Evolutionary conservation across 2,113 vertebrate genomes (phyloP), one percentile per base, ranked within the genome.

Genomic region (Platycercus adscitus): DNA sequence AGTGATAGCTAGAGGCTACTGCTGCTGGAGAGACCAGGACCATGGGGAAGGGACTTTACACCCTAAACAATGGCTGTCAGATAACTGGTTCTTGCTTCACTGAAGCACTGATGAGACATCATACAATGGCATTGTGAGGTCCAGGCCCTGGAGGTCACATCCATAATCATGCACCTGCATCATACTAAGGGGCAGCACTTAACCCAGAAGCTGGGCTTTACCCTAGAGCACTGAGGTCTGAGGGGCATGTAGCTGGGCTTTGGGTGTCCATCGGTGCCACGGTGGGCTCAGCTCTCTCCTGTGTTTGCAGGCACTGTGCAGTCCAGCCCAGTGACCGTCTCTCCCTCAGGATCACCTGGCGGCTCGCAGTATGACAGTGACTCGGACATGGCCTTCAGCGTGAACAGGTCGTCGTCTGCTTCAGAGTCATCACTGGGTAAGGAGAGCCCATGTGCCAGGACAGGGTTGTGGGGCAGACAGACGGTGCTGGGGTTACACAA

Each of bases 351-450:
- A 72, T 99, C 99, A 39, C 99, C 99, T 25, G 98, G 98, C 8
- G 99, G 99, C 95, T 99, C 99, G 16, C 98, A 99, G 94, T 99
- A 99, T 0, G 99, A 99, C 97, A 99, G 99, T 3, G 99, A 99
- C 97, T 99, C 99, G 12, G 99, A 99, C 89, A 98, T 99, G 98
- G 99, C 98, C 86, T 99, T 99, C 98, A 99, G 99, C 4, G 99
- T 99, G 96, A 99, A 99, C 98, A 98, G 99, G 95, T 99, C 99
- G 3, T 99, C 99, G 3, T 99, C 99, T 7, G 99, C 99, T 33
- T 99, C 99, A 3, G 99, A 99, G 96, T 99, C 99, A 11, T 99
- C 99, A 5, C 98, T 99, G n/a, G 99, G 99, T 99, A 97, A 98
- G 98, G 88, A 85, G 73, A 69, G 72, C 46, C 56, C 56, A 15